Conservation (phyloP, 2,888 invertebrate species). For the Deilephila porcellus region DNA sequence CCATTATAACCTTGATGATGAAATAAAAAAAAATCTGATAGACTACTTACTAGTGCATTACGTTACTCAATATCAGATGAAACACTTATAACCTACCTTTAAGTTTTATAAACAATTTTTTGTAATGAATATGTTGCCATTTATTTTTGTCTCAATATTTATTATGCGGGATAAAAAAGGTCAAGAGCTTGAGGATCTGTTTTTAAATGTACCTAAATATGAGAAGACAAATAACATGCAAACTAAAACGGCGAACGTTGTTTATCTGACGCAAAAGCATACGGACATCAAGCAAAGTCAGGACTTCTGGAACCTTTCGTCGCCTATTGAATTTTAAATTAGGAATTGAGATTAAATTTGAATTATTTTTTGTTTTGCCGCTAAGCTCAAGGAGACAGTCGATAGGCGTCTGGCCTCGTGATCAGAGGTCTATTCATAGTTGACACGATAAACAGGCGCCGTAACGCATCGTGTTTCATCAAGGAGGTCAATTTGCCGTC, state of each 20-base stretch:
- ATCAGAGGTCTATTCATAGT: constrained; percentile 45
- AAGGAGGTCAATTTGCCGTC: not conserved
- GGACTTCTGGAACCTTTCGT: constrained; percentile 31
- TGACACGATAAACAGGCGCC: not conserved
- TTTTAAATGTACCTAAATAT: not conserved
- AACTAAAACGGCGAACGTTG: not conserved
- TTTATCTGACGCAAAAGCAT: not conserved
- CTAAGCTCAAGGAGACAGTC: constrained; percentile 50
- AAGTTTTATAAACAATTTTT: not conserved
- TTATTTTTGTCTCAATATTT: not conserved
- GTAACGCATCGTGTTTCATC: not conserved
- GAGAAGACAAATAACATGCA: not conserved
- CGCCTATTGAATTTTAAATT: constrained; percentile 18
- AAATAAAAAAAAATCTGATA: not conserved
- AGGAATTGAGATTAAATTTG: constrained; percentile 42
- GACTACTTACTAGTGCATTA: not conserved
- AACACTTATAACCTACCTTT: not conserved
- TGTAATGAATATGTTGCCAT: not conserved
- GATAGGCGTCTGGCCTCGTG: constrained; percentile 54
- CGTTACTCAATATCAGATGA: no score
- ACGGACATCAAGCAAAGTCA: not conserved
- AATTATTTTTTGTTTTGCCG: constrained; percentile 46
- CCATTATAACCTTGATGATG: not conserved
- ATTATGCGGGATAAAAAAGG: not conserved
- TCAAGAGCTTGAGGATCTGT: not conserved